Evolutionary conservation across 1,140 invertebrate species (phyloP).

Genomic region (Anastatus disparis): DNA sequence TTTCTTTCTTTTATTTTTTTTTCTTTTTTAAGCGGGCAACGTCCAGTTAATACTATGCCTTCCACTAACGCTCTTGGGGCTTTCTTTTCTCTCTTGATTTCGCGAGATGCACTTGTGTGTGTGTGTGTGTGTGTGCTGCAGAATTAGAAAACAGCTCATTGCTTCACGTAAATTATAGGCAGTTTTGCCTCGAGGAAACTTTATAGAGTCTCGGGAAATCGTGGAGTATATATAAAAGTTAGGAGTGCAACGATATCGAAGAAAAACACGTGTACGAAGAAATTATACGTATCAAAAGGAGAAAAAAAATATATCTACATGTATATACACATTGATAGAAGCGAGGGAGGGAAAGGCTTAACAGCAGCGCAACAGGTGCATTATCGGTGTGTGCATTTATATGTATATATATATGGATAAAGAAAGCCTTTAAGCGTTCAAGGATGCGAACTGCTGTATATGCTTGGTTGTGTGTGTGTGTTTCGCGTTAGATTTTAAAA

Average conservation of each 20-base stretch:
- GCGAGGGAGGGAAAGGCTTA: slow-evolving; percentile 26
- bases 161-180: slow-evolving; percentile 41
- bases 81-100: slow-evolving; percentile 19
- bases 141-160: slow-evolving; percentile 37
- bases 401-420: too few relatives aligned
- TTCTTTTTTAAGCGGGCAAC: slow-evolving; percentile 57
- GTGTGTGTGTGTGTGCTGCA: too few relatives aligned
- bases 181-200: slow-evolving; percentile 1
- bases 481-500: neutral
- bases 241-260: slow-evolving; percentile 22
- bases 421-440: neutral
- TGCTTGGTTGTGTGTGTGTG: neutral
- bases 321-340: too few relatives aligned
- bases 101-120: slow-evolving; percentile 34
- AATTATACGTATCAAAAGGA: slow-evolving; percentile 31
- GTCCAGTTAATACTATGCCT: slow-evolving; percentile 63
- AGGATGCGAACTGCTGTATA: slow-evolving; percentile 23
- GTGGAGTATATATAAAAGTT: too few relatives aligned
- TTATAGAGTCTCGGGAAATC: slow-evolving; percentile 34
- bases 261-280: slow-evolving; percentile 27
- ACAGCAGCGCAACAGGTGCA: slow-evolving; percentile 29
- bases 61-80: slow-evolving; percentile 35
- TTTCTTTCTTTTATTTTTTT: too few relatives aligned
- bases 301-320: too few relatives aligned
- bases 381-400: too few relatives aligned